Evolutionary conservation across 2,888 invertebrate genomes (phyloP), one percentile per base, ranked within the genome.

Genomic region (Leptinotarsa haldemani): DNA sequence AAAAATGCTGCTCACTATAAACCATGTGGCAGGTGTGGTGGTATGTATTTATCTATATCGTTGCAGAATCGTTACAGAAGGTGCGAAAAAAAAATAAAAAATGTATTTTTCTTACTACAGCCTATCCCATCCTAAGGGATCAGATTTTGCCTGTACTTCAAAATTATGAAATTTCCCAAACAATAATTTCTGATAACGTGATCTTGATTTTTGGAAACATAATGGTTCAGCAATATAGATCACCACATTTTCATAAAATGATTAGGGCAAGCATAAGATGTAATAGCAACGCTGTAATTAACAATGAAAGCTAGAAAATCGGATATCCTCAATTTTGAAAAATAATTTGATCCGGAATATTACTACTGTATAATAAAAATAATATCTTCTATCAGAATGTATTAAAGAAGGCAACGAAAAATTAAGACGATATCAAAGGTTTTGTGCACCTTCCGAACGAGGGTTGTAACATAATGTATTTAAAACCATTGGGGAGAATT

Each of bases 191-290:
- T 25, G 25, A 5, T 5, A 25, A 25, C 25, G 25, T 5, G 5
- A 25, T 25, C 25, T 25, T 25, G 5, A 25, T 65, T 58, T 71
- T 71, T 66, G 71, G 71, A 65, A 71, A 71, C 65, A 18, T 53
- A 25, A 18, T 71, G 46, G 64, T 64, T 18, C 68, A 72, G 64
- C 68, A 72, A 64, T 68, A 72, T 68, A 20, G 68, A 50, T 72
- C 67, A 30, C 72, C 67, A 30, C 72, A 72, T 63, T 56, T 72
- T 53, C 64, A 67, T 46, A 68, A 72, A 20, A 72, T 72, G 50
- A 68, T 71, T 52, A 48, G 67, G n/a, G 30, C 40, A 52, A 72
- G 68, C 18, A 64, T 72, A 64, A 63, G 68, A 48, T 72, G 72
- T 64, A 64, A 68, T 72, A 68, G 46, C 46, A 72, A 67, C 25